Base-by-base conservation (phyloP, 2,113 vertebrate genomes). In the Poeciliopsis turrubarensis region DNA sequence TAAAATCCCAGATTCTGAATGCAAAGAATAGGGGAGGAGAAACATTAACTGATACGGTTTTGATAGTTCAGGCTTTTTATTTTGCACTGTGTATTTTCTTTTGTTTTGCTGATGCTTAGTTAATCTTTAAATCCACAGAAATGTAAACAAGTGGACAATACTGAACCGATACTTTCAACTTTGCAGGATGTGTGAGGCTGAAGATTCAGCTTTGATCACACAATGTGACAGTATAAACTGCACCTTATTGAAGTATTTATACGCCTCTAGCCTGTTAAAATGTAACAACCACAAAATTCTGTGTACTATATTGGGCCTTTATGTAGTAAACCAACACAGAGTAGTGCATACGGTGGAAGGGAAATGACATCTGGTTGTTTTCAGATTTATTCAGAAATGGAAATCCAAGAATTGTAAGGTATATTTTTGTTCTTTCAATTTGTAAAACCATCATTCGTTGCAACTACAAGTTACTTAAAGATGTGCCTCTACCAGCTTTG, bases 71-170 rank as follows among this genome's bases (percentile, higher is more conserved):
- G 34, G 34, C 34, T 37, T 37, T 47, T 60, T n/a, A 19, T 60
- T 27, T 31, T n/a, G 80, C 70, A 3, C 44, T 25, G 72, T 86
- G 75, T 39, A 57, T 79, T 61, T 34, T 76, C 5, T 62, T 82
- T 68, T 86, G 70, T 86, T 87, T 64, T 85, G 74, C 83, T 75
- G 10, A 39, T 64, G 60, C 72, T n/a, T 41, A 84, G 71, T 86
- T 32, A 85, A 34, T 61, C 69, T 63, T 83, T 81, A 26, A 67
- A 11, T 34, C 37, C 27, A 39, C n/a, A 75, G 77, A 79, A 81
- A 81, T 54, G 8, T n/a, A 57, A 54, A 54, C 2, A 54, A 57
- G 51, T 57, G 51, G 51, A 57, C 22, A 25, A n/a, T n/a, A 57
- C 51, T 3, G 14, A 47, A 12, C 34, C 34, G 0, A 37, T 37